phyloP scores from a whole-genome alignment of 23 tunicate genomes.

The Oikopleura dioica region DNA sequence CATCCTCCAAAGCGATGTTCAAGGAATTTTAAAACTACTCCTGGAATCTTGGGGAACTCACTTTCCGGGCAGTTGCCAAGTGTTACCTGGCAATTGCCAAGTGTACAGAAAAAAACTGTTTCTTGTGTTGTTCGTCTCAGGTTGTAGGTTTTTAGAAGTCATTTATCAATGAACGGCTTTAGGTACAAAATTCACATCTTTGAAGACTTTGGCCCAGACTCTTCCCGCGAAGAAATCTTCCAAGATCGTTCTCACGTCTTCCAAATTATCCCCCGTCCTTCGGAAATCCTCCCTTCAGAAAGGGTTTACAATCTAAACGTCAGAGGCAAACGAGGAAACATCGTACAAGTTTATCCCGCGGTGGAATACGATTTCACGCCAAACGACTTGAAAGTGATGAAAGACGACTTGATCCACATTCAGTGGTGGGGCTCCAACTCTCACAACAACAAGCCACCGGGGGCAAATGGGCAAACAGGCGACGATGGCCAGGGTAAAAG shows the following conservation, averaged over 20 bases:
- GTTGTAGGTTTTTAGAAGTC: not conserved
- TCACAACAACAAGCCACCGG: constrained; percentile 69
- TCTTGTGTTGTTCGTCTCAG: not conserved
- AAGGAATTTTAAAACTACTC: not conserved
- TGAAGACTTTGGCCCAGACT: too few species aligned
- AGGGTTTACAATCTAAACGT: constrained; percentile 21
- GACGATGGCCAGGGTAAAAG: constrained; percentile 65
- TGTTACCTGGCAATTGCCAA: not conserved
- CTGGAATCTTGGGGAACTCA: not conserved
- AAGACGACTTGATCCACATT: constrained; percentile 2
- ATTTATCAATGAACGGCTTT: too few species aligned
- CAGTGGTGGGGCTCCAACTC: constrained; percentile 95
- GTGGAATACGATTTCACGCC: constrained; percentile 83
- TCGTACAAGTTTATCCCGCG: constrained; percentile 71
- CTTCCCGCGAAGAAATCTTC: constrained; percentile 43
- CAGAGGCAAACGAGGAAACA: constrained; percentile 75
- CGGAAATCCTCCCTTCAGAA: constrained; percentile 13
- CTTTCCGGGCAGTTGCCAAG: not conserved
- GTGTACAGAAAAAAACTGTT: not conserved
- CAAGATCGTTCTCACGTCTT: constrained; percentile 77
- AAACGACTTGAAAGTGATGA: constrained; percentile 13
- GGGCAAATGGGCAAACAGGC: constrained; percentile 84
- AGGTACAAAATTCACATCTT: not conserved
- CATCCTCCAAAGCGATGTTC: not conserved
- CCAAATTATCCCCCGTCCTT: constrained; percentile 27